These are phyloP conservation scores for Papilio protenor DNA, from an alignment of 2,888 invertebrate genomes.

Conservation along the genomic window DNA sequence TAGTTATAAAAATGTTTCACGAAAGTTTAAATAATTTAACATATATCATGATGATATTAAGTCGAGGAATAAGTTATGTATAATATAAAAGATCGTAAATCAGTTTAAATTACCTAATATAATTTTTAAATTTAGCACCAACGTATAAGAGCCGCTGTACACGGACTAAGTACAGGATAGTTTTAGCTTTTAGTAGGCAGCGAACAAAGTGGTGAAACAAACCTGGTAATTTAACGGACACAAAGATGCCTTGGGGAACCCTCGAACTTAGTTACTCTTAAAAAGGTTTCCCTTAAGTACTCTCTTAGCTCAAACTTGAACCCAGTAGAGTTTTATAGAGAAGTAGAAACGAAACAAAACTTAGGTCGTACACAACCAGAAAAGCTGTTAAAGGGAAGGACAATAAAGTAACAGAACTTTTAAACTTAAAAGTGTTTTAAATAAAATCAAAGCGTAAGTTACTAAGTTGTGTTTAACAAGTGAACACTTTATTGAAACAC, in stretches of 20 bases:
- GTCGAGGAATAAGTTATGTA: too few relatives aligned
- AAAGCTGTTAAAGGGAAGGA: background rate
- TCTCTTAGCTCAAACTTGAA: background rate
- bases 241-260: background rate
- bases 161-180: background rate
- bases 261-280: background rate
- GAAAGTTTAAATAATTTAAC: too few relatives aligned
- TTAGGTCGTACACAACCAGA: background rate
- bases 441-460: constrained; percentile 9
- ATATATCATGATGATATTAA: too few relatives aligned
- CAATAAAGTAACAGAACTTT: background rate
- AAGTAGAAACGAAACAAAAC: background rate
- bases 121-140: too few relatives aligned
- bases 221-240: background rate
- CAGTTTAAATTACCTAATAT: too few relatives aligned
- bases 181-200: background rate
- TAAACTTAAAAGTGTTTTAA: background rate
- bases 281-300: background rate
- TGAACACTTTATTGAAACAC: background rate
- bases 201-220: background rate
- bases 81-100: too few relatives aligned
- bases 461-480: background rate
- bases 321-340: background rate
- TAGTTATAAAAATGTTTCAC: too few relatives aligned
- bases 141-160: too few relatives aligned